phyloP scores from a whole-genome alignment of 2,888 invertebrate species.

The Phortica okadai region DNA sequence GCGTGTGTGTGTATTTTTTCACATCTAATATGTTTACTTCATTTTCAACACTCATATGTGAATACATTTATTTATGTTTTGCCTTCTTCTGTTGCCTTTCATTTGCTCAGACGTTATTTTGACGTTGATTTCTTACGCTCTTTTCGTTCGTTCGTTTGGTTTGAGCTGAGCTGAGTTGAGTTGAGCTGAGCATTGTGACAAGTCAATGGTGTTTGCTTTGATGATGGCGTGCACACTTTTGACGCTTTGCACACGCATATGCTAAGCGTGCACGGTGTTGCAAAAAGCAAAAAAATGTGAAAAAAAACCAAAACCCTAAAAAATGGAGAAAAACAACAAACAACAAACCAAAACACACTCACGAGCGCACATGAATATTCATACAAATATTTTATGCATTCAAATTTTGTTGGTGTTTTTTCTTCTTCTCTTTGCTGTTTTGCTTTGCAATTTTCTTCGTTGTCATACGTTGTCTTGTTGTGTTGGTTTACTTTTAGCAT shows the following conservation, averaged over 20 bases:
- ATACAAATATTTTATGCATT: slow-evolving; percentile 43
- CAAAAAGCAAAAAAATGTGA: slow-evolving; percentile 39
- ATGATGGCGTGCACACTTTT: slow-evolving; percentile 17
- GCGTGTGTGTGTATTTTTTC: slow-evolving; percentile 34
- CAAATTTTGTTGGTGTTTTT: background rate
- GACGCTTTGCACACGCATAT: background rate
- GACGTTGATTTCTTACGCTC: background rate
- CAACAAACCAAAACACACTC: slow-evolving; percentile 7
- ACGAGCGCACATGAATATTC: slow-evolving; percentile 43
- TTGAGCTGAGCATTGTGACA: background rate
- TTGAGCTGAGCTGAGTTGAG: background rate
- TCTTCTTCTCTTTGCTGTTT: background rate
- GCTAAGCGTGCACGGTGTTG: background rate
- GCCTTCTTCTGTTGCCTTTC: no score
- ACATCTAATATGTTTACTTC: slow-evolving; percentile 47
- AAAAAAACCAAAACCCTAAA: slow-evolving; percentile 7
- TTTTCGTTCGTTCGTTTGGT: background rate
- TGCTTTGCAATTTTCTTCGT: background rate
- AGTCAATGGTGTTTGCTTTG: slow-evolving; percentile 26
- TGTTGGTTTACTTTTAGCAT: background rate
- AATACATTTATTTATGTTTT: no score
- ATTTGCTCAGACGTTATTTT: background rate
- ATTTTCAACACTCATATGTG: background rate
- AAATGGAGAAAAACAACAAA: no score
- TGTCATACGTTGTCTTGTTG: background rate